phyloP scores from a whole-genome alignment of 2,888 invertebrate genomes.

The Rhagophthalmus giganteus region DNA sequence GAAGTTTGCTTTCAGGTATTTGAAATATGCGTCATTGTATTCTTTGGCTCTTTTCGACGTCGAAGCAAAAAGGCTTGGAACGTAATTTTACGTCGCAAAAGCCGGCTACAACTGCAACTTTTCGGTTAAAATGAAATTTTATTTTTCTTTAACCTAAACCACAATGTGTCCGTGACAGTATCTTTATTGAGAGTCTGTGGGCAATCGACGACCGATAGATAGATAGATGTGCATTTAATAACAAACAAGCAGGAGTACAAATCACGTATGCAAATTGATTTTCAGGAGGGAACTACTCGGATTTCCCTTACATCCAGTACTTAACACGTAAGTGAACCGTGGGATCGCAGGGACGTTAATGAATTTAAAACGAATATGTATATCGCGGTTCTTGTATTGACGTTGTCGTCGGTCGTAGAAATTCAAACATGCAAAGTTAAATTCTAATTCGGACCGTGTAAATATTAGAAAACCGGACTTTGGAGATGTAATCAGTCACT shows the following conservation, averaged over 20 bases:
- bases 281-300: slow-evolving; percentile 66
- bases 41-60: slow-evolving; percentile 19
- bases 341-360: background rate
- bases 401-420: slow-evolving; percentile 16
- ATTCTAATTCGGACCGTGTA: slow-evolving; percentile 12
- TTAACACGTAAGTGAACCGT: slow-evolving; percentile 63
- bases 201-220: too few relatives aligned
- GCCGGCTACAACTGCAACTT: slow-evolving; percentile 8
- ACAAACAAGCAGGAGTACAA: background rate
- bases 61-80: slow-evolving; percentile 8
- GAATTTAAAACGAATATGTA: background rate
- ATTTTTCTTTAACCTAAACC: slow-evolving; percentile 10
- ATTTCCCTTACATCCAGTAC: slow-evolving; percentile 66
- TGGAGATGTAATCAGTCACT: slow-evolving; percentile 21
- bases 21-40: slow-evolving; percentile 31
- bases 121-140: slow-evolving; percentile 17
- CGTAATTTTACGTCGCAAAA: slow-evolving; percentile 16
- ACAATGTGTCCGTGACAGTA: slow-evolving; percentile 17
- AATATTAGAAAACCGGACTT: too few relatives aligned
- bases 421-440: slow-evolving; percentile 3
- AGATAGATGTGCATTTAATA: background rate
- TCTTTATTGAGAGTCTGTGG: background rate
- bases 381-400: slow-evolving; percentile 10
- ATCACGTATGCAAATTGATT: slow-evolving; percentile 41
- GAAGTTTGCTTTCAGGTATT: slow-evolving; percentile 35